Evolutionary conservation across 2,113 vertebrate genomes (phyloP), one percentile per base, ranked within the genome.

Genomic region (Calonectris borealis): DNA sequence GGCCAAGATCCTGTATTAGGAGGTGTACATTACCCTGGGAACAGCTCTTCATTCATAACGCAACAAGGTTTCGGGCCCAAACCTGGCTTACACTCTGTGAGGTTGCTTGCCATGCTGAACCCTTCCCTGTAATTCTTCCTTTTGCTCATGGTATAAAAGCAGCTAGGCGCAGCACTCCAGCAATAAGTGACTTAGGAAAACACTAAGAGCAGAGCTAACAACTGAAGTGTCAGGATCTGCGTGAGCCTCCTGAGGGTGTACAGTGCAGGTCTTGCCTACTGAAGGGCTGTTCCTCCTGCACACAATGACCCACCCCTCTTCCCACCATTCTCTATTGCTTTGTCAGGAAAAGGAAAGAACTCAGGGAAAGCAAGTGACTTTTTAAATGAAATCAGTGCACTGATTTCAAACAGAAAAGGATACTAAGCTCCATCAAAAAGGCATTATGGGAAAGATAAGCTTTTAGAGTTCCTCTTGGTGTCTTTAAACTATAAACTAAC

Each of bases 231-330:
- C 11, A 29, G 34, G 36, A 48, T 29, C 32, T 52, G 1, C 1
- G 7, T 20, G 51, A 57, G 16, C 8, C 14, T 77, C 34, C 44
- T 46, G 44, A 54, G 42, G 6, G 7, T 21, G 40, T 21, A 4
- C 6, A 5, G 18, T 10, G 15, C 24, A 62, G 42, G 12, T 78
- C 38, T 40, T 84, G 12, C 27, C 22, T 64, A 17, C 27, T 51
- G 52, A 88, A 29, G 32, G 2, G 54, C 11, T 72, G 31, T 2
- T 62, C 17, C 32, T 68, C 62, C 46, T 46, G 31, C 29, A 51
- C 13, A 27, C 18, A 65, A 2, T 0, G 8, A 5, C 6, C 8
- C 7, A 13, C 4, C 0, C 16, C 6, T 62, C 54, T 73, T 79
- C 32, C 60, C 66, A 31, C 15, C 6, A 0, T 26, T 77, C 13